Base-by-base conservation (phyloP, 2,113 vertebrate species). In the Amia ocellicauda region DNA sequence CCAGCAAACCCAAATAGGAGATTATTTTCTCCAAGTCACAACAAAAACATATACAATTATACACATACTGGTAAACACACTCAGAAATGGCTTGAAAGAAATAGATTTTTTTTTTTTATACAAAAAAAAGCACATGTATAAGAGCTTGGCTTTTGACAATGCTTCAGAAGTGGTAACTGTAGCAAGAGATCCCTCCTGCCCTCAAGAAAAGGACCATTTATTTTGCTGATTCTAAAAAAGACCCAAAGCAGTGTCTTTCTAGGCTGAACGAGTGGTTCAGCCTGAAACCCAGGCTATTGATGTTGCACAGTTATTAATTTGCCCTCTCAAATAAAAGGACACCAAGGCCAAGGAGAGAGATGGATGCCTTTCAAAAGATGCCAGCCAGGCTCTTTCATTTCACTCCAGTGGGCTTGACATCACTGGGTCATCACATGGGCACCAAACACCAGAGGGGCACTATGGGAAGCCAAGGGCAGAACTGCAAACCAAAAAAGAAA, bases 251-350 rank as follows among this genome's bases (percentile, higher is more conserved):
- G 47, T 50, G 17, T 50, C 20, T 50, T 22, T 50, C 47, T 50
- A 7, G 3, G 47, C 47, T 22, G 47, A 8, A 17, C 7, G 47
- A 16, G 47, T 16, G 7, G 47, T 36, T 19, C 16, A 17, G 17
- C 16, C 16, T 50, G 47, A 5, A 50, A 50, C 9, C 47, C 47
- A 50, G 47, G 17, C 20, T 16, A 50, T 50, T 50, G 47, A 50
- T 50, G 47, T 50, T 50, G 47, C 16, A 50, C 20, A 50, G 47
- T 50, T 50, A 50, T 50, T 50, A 50, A 50, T 50, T 50, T 50
- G 20, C 47, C 47, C 47, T 50, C 20, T 50, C 7, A 50, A 50
- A 50, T 50, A 50, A 50, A 50, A 50, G 47, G 47, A 8, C 47
- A 22, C 47, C 47, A 17, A 19, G 47, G 47, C 17, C 47, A 36